Evolutionary conservation across 2,888 invertebrate species (phyloP), one percentile per base, ranked within the genome.

Genomic region (Horisme vitalbata): DNA sequence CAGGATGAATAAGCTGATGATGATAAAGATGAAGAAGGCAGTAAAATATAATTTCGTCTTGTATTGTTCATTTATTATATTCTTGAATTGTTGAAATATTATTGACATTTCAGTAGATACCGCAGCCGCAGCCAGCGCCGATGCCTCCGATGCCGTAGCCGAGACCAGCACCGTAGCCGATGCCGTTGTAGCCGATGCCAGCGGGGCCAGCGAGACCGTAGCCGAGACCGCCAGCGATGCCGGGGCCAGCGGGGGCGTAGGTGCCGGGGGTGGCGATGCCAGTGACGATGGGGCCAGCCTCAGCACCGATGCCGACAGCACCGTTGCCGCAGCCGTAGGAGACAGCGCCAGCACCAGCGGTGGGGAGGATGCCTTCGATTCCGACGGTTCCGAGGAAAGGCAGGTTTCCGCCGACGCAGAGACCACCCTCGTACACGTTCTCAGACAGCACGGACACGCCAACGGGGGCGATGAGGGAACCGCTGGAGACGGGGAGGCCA

Each of bases 301-400:
- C 44, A 8, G 54, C 24, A 26, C 20, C 47, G 43, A 58, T 53
- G 34, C 49, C 56, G 21, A 55, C 27, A 21, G 49, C 36, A 1
- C 65, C 65, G 26, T 59, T 56, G 4, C 68, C 68, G 37, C 67
- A 69, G 23, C 56, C 59, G 52, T 69, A 63, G 3, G 59, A 56
- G 23, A 68, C 55, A 15, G 51, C 57, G 8, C 63, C 63, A 9
- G 57, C 48, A 5, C 71, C 73, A 48, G 43, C 59, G 10, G 61
- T 61, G 9, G 68, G 64, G 31, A 68, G 38, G 9, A 51, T 43
- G n/a, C 68, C 69, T 20, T 70, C 65, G 32, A 74, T 14, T 35
- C 27, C 63, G n/a, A 62, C 66, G 37, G 68, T 54, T 14, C 68
- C 64, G 9, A 73, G 41, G 62, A 68, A 70, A 10, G 75, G 75